Conservation (phyloP, 1,140 invertebrate species). For the Teleopsis dalmanni region DNA sequence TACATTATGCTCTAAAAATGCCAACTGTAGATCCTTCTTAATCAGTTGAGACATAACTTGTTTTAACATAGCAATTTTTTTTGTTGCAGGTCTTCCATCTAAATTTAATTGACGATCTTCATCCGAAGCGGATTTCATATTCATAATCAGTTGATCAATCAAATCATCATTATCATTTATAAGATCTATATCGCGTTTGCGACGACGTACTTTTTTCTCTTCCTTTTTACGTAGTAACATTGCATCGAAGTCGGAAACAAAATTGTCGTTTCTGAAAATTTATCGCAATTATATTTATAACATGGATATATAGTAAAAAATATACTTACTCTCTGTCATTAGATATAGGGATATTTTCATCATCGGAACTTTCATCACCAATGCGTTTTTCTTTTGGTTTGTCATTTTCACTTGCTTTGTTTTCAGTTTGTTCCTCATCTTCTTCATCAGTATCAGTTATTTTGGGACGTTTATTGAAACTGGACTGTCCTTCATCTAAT, state of each 20-base stretch:
- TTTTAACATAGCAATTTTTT: constrained; percentile 84
- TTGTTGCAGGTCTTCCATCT: constrained; percentile 74
- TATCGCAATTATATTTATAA: neutral
- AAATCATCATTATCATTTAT: constrained; percentile 97
- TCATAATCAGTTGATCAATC: constrained; percentile 80
- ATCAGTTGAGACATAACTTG: constrained; percentile 85
- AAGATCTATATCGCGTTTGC: constrained; percentile 84
- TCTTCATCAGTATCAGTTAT: constrained; percentile 50
- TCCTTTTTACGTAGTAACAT: constrained; percentile 80
- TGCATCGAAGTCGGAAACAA: constrained; percentile 83
- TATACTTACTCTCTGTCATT: constrained; percentile 35
- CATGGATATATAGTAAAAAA: neutral
- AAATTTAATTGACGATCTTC: constrained; percentile 84
- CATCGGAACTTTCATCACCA: constrained; percentile 46
- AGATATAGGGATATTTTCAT: constrained; percentile 49
- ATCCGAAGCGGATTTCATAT: constrained; percentile 84
- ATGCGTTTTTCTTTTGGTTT: constrained; percentile 13
- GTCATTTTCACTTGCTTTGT: constrained; percentile 18
- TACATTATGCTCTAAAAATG: constrained; percentile 93
- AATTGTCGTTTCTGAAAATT: constrained; percentile 41
- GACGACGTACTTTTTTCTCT: constrained; percentile 67
- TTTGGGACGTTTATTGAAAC: constrained; percentile 41
- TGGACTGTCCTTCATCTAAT: constrained; percentile 21
- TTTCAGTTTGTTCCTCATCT: constrained; percentile 37
- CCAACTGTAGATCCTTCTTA: constrained; percentile 89